Percentiles rank a stretch among this genome's conserved stretches.
These are phyloP conservation scores for Lochmaea crataegi DNA, from an alignment of 2,888 invertebrate genomes.

Conservation along the genomic window DNA sequence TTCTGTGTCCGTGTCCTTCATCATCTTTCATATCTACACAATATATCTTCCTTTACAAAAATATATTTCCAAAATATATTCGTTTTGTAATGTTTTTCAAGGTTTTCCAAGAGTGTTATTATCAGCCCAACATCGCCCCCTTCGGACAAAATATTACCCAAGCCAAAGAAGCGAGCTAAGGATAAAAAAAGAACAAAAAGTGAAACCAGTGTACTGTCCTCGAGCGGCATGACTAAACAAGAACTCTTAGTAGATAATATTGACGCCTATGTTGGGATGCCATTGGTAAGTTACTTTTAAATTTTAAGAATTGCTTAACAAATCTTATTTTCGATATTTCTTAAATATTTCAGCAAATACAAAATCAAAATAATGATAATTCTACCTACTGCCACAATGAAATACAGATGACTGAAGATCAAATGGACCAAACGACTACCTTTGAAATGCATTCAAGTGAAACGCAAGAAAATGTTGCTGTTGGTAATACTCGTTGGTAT, in stretches of 20 bases:
- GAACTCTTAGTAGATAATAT: constrained; percentile 44
- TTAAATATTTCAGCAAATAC: constrained; percentile 47
- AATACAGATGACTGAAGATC: constrained; percentile 35
- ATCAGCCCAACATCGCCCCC: constrained; percentile 38
- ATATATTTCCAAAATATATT: background rate
- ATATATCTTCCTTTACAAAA: no score
- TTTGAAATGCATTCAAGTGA: constrained; percentile 10
- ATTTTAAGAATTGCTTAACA: background rate
- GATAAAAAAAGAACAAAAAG: constrained; percentile 51
- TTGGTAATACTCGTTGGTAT: constrained; percentile 25
- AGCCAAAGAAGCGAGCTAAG: constrained; percentile 52
- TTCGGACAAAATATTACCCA: constrained; percentile 51
- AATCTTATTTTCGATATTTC: background rate
- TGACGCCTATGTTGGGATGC: constrained; percentile 55
- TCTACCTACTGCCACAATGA: constrained; percentile 30
- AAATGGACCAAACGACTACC: constrained; percentile 23
- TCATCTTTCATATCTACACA: no score
- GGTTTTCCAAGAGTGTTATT: constrained; percentile 58
- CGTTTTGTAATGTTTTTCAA: constrained; percentile 31
- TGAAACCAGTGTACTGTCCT: constrained; percentile 45
- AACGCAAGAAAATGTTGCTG: constrained; percentile 10
- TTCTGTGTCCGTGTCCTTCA: no score
- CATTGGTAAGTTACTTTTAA: constrained; percentile 50
- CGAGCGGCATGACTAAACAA: constrained; percentile 27
- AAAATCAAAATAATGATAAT: constrained; percentile 33